Evolutionary conservation across 2,113 vertebrate species (phyloP), one percentile per base, ranked within the genome.

Genomic region (Seriola rivoliana): DNA sequence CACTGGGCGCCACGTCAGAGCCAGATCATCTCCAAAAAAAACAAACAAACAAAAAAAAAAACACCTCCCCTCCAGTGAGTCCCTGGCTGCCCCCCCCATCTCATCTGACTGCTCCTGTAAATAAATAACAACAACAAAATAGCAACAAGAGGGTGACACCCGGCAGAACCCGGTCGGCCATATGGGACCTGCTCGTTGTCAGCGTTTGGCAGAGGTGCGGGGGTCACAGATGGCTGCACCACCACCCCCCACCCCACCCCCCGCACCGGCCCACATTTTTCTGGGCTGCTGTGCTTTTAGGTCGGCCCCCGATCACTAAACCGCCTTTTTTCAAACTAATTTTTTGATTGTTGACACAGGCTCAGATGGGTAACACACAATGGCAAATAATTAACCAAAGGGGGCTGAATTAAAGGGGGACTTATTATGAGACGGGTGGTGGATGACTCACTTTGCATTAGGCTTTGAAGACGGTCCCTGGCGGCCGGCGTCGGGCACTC

Each of bases 111-210:
- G 79, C 73, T 71, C 82, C 90, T 88, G 90, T 93, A 88, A 94
- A 94, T 92, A 94, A 92, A 94, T 88, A 93, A 93, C 90, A 90
- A 90, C 92, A 91, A 94, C 91, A 92, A 94, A 91, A 91, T 38
- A 92, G 90, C 89, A 88, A 91, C 91, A 90, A 87, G 89, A 85
- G 85, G 71, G 81, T 8, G 75, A 78, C 72, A 74, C 89, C 91
- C 81, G 80, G 85, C 66, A 42, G 81, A 79, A 68, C 80, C 69
- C 25, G 55, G 12, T 14, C 64, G 62, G 62, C 88, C 93, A 93
- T 93, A 93, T 92, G 93, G 93, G 92, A 88, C 83, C 86, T 85
- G 89, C 88, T 81, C 25, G 82, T 59, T 57, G 78, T 55, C 62
- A 23, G 38, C 21, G 71, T 77, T 78, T 78, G 80, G 81, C 44